Conservation (phyloP, 2,888 invertebrate species). For the Idaea biselata region DNA sequence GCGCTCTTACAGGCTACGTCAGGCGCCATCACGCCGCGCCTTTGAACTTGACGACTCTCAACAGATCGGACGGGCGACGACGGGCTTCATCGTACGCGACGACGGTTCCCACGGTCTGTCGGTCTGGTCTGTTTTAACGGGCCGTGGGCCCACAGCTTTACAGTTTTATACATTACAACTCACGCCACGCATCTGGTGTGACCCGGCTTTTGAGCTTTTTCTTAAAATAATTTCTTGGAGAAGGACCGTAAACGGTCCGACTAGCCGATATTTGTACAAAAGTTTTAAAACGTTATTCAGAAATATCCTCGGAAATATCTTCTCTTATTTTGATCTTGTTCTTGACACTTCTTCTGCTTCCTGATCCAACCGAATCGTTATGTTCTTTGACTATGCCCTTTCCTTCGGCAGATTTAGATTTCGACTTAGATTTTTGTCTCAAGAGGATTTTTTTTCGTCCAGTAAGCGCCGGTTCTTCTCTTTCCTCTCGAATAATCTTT, state of each 20-base stretch:
- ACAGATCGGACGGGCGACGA: too few relatives aligned
- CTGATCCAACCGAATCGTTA: slow-evolving; percentile 51
- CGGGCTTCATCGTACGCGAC: too few relatives aligned
- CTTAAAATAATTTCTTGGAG: too few relatives aligned
- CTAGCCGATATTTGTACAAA: not conserved
- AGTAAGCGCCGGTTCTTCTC: slow-evolving; percentile 12
- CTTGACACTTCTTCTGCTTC: slow-evolving; percentile 34
- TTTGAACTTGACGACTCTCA: too few relatives aligned
- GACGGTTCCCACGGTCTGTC: too few relatives aligned
- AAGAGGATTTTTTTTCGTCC: slow-evolving; percentile 46
- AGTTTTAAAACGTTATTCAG: slow-evolving; percentile 41
- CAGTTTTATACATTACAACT: not conserved
- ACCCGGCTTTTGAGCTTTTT: not conserved
- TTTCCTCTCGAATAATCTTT: slow-evolving; percentile 38
- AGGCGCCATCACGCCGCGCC: too few relatives aligned
- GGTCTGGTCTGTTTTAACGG: too few relatives aligned
- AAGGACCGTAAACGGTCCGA: too few relatives aligned
- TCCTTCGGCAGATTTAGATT: slow-evolving; percentile 49
- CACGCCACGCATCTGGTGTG: too few relatives aligned
- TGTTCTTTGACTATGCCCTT: slow-evolving; percentile 60
- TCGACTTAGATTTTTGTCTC: slow-evolving; percentile 39
- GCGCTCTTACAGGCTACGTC: too few relatives aligned
- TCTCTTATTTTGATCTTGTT: slow-evolving; percentile 66
- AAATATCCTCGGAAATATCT: slow-evolving; percentile 65
- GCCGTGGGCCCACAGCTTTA: too few relatives aligned